A percentile compares a stretch with the other conserved stretches of the same genome.
Conservation (phyloP, 2,797 vertebrate species). For the Pseudotriccus pelzelni region DNA sequence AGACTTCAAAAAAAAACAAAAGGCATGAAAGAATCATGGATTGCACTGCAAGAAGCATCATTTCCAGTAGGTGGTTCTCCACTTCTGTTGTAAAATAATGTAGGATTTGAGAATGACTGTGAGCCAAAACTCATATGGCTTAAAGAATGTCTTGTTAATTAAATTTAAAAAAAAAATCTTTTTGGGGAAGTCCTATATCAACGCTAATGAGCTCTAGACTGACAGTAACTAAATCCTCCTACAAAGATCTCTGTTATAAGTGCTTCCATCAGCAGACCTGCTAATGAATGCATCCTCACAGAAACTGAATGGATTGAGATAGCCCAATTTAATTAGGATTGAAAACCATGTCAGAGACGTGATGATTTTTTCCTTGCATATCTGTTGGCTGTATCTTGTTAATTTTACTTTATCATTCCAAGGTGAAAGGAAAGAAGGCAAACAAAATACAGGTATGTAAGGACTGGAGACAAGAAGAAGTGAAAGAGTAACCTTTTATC, state of each 20-base stretch:
- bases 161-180: background rate
- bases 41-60: background rate
- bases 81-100: background rate
- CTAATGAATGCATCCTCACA: constrained; percentile 2
- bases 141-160: background rate
- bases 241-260: background rate
- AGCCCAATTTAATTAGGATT: background rate
- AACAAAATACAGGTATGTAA: background rate
- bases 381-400: background rate
- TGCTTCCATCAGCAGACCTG: background rate
- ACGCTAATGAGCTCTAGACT: background rate
- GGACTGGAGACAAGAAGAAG: background rate
- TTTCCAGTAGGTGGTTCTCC: constrained; percentile 18
- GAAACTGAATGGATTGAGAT: background rate
- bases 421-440: background rate
- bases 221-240: background rate
- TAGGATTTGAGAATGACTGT: background rate
- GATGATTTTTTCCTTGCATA: background rate
- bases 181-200: background rate
- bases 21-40: background rate
- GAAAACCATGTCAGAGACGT: background rate
- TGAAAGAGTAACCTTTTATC: background rate
- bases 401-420: background rate
- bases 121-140: background rate
- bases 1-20: background rate